Evolutionary conservation across 2,888 invertebrate species (phyloP).

Genomic region (Leptodirus hochenwartii): DNA sequence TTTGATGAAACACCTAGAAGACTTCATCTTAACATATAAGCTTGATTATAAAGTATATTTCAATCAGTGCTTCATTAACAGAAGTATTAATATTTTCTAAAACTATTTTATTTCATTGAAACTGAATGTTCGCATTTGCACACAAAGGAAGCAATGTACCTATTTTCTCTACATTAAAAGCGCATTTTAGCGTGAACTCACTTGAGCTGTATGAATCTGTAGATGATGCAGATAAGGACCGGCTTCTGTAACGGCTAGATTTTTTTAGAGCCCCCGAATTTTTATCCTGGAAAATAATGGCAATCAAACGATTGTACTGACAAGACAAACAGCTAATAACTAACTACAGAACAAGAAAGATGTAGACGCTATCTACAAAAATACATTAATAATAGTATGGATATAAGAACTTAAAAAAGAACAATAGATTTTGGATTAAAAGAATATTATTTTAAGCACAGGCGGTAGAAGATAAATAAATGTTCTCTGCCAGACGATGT

Average conservation of each 20-base stretch:
- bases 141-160: neutral
- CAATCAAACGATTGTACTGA: constrained; percentile 5
- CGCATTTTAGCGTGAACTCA: too few relatives aligned
- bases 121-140: constrained; percentile 1
- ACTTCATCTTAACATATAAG: too few relatives aligned
- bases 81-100: neutral
- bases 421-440: neutral
- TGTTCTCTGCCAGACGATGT: too few relatives aligned
- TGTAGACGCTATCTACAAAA: too few relatives aligned
- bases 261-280: constrained; percentile 66
- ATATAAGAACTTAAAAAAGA: neutral
- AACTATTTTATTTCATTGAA: constrained; percentile 1
- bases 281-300: constrained; percentile 30
- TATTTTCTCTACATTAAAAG: constrained; percentile 6
- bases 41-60: too few relatives aligned
- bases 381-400: neutral
- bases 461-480: too few relatives aligned
- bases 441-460: neutral
- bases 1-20: too few relatives aligned
- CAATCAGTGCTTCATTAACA: too few relatives aligned
- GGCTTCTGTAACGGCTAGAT: constrained; percentile 71
- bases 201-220: constrained; percentile 90
- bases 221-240: constrained; percentile 84
- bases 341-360: too few relatives aligned
- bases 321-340: too few relatives aligned